Conservation (phyloP, 2,113 vertebrate genomes). For the Nesogale talazaci region DNA sequence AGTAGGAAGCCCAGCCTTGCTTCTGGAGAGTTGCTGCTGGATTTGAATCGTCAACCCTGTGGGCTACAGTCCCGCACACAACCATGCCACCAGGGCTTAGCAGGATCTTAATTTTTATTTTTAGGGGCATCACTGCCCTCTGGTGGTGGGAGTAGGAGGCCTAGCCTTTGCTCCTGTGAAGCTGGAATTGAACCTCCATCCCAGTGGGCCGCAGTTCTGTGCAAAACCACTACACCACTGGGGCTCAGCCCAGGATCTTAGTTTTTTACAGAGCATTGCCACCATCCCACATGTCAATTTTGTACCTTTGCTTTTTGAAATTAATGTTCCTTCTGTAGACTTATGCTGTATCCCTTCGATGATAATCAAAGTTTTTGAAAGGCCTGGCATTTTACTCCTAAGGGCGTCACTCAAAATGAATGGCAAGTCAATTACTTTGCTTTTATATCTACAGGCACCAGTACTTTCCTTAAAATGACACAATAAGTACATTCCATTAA, state of each 20-base stretch:
- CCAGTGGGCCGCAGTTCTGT: too few species aligned
- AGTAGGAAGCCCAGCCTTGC: too few species aligned
- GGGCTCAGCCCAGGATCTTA: slow-evolving; percentile 12
- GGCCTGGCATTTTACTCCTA: neutral
- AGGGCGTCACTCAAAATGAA: neutral
- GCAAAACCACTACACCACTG: too few species aligned
- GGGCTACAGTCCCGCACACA: too few species aligned
- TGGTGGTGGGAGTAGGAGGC: too few species aligned
- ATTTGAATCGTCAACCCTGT: too few species aligned
- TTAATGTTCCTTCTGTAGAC: neutral
- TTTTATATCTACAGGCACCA: neutral
- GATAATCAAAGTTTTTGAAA: neutral
- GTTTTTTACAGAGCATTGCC: neutral
- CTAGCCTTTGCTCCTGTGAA: too few species aligned
- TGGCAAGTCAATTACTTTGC: neutral
- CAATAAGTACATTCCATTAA: slow-evolving; percentile 7
- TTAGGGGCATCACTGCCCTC: too few species aligned
- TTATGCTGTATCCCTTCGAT: neutral
- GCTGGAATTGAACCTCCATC: too few species aligned
- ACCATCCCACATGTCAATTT: neutral
- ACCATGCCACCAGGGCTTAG: too few species aligned
- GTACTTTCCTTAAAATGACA: slow-evolving; percentile 23
- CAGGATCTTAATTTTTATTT: too few species aligned
- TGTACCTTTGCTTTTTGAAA: slow-evolving; percentile 31
- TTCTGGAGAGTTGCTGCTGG: too few species aligned